Evolutionary conservation across 2,888 invertebrate genomes (phyloP), one percentile per base, ranked within the genome.

Genomic region (Habroteleia sp.): DNA sequence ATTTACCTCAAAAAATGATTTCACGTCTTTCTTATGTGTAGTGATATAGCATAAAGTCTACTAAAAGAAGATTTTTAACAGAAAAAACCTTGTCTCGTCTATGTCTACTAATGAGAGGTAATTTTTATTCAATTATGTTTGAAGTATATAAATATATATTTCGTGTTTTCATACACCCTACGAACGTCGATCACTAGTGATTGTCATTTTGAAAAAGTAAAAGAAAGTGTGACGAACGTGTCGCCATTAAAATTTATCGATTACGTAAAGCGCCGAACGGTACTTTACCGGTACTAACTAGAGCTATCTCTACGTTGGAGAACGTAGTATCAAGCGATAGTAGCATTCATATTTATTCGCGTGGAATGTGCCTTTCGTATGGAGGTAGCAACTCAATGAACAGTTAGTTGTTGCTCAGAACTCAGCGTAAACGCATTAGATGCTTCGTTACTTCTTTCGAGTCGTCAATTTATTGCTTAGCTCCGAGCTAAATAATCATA

Each of bases 311-410:
- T 25, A 44, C 62, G 69, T 76, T 77, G 77, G 76, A 60, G 76
- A 72, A 76, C 76, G 76, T 75, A 74, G 76, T 76, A 56, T 77
- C 56, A 62, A 75, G 76, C 69, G 52, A 71, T 60, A 72, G 75
- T 50, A 76, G 60, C 77, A 80, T 81, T 81, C 80, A 80, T 81
- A 81, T 81, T 79, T 81, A 80, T 80, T 79, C 62, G 46, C 65
- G n/a, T 39, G 69, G 63, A 66, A 73, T 76, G 68, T 29, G 25
- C 39, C 66, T 58, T 62, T 69, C 69, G 69, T 62, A 52, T 37
- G 54, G 52, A 58, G 66, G 35, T 41, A 31, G 44, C 73, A 33
- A 44, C 60, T 50, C 56, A 13, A 7, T 50, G 50, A 73, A 74
- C 76, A 74, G 76, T 76, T 76, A 74, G 35, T 50, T 50, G 54